These are phyloP conservation scores for Pantelozetes paolii DNA, from an alignment of 2,888 invertebrate species.

Conservation along the genomic window DNA sequence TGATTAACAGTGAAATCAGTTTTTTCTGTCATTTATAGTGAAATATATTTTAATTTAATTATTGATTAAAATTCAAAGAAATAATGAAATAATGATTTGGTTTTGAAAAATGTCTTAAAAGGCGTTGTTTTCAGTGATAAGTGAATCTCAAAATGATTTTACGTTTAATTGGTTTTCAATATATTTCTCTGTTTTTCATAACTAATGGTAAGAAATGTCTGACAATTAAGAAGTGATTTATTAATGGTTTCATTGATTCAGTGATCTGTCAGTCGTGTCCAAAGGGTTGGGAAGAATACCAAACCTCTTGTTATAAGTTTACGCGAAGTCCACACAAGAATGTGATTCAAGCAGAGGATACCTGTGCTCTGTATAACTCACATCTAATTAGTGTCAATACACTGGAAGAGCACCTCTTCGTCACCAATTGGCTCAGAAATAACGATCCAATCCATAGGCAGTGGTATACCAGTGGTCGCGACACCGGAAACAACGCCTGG, in stretches of 20 bases:
- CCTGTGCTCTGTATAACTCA: conserved; percentile 67
- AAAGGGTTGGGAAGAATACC: conserved; percentile 75
- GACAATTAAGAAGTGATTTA: not conserved
- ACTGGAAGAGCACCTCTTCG: conserved; percentile 79
- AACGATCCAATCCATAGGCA: conserved; percentile 76
- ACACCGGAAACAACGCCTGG: conserved; percentile 49
- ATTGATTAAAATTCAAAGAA: not conserved
- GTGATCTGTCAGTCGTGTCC: conserved; percentile 61
- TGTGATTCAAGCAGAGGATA: conserved; percentile 72
- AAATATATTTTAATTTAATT: too few species aligned
- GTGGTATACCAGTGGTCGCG: conserved; percentile 74
- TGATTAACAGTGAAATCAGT: too few species aligned
- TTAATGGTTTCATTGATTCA: not conserved
- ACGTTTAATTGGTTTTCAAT: not conserved
- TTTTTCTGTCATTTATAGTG: too few species aligned
- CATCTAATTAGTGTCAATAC: conserved; percentile 74
- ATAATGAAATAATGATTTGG: not conserved
- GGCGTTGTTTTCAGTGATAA: not conserved
- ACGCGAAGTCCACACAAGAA: conserved; percentile 77
- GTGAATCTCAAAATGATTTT: not conserved
- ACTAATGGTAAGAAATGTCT: not conserved
- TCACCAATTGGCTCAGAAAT: conserved; percentile 72
- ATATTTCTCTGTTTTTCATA: not conserved
- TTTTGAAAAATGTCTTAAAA: not conserved
- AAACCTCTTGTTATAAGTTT: conserved; percentile 80